phyloP scores from a whole-genome alignment of 2,888 invertebrate genomes.

The Troglohyphantes excavatus region DNA sequence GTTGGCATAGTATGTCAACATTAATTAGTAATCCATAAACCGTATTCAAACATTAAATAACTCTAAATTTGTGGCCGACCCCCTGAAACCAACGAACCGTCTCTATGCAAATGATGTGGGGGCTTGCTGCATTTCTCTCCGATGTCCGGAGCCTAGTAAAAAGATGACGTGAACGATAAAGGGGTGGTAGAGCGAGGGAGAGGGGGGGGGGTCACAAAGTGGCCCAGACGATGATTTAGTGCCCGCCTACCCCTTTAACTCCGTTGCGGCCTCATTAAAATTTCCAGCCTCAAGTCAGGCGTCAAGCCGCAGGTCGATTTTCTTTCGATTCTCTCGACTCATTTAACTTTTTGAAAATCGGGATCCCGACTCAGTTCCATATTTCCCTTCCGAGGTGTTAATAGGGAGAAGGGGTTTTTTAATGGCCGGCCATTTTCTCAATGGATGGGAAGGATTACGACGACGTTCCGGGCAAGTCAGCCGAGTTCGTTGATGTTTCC shows the following conservation, averaged over 20 bases:
- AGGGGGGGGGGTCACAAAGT: slow-evolving; percentile 3
- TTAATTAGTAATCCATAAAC: too few species aligned
- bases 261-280: slow-evolving; percentile 47
- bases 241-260: slow-evolving; percentile 30
- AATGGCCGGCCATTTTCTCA: slow-evolving; percentile 41
- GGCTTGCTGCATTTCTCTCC: slow-evolving; percentile 44
- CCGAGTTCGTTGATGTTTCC: neutral
- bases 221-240: slow-evolving; percentile 61
- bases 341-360: slow-evolving; percentile 63
- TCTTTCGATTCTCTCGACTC: slow-evolving; percentile 69
- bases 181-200: neutral
- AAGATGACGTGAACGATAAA: slow-evolving; percentile 50
- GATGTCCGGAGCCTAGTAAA: slow-evolving; percentile 55
- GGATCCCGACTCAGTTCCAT: too few species aligned
- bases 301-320: slow-evolving; percentile 66
- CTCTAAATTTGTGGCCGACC: slow-evolving; percentile 24
- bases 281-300: slow-evolving; percentile 42
- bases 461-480: neutral
- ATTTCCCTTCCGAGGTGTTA: slow-evolving; percentile 26
- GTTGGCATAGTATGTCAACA: too few species aligned
- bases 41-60: too few species aligned
- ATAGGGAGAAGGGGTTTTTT: slow-evolving; percentile 70
- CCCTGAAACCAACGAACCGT: slow-evolving; percentile 30
- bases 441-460: too few species aligned
- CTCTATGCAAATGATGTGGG: slow-evolving; percentile 68